Conservation (phyloP, 1,140 invertebrate genomes). For the Drosophila auraria region DNA sequence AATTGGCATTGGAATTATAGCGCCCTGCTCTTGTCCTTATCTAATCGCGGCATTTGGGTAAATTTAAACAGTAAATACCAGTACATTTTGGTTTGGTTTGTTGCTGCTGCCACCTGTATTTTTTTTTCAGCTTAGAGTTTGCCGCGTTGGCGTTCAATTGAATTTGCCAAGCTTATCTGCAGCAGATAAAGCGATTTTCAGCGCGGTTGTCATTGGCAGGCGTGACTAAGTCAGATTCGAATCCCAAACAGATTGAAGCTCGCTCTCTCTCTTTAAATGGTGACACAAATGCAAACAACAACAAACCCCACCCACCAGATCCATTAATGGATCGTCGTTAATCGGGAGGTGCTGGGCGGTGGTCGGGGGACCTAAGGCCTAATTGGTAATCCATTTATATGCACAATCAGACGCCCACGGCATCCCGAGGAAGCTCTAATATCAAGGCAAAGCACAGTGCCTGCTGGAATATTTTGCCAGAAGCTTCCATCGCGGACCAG, state of each 20-base stretch:
- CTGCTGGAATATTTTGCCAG: slow-evolving; percentile 2
- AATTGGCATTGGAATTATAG: slow-evolving; percentile 54
- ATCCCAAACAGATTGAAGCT: slow-evolving; percentile 23
- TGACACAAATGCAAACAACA: slow-evolving; percentile 40
- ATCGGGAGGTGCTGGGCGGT: slow-evolving; percentile 1
- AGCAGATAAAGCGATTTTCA: slow-evolving; percentile 42
- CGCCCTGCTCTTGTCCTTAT: slow-evolving; percentile 46
- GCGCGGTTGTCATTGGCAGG: slow-evolving; percentile 47
- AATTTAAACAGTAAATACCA: slow-evolving; percentile 49
- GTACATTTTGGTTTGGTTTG: slow-evolving; percentile 12
- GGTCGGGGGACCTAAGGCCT: slow-evolving; percentile 6
- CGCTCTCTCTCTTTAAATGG: slow-evolving; percentile 31
- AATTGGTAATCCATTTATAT: slow-evolving; percentile 57
- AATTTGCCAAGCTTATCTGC: slow-evolving; percentile 52
- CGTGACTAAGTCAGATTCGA: slow-evolving; percentile 44
- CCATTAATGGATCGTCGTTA: slow-evolving; percentile 53
- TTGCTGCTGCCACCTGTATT: slow-evolving; percentile 22
- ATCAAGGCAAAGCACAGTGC: slow-evolving; percentile 6
- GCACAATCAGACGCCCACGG: slow-evolving; percentile 46
- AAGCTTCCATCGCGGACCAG: slow-evolving; percentile 1
- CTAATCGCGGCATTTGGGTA: slow-evolving; percentile 44
- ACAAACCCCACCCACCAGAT: slow-evolving; percentile 37
- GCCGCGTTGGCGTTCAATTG: slow-evolving; percentile 56
- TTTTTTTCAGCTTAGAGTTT: slow-evolving; percentile 4
- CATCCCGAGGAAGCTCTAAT: slow-evolving; percentile 17